Base-by-base conservation (phyloP, 2,888 invertebrate genomes). In the Stenoptilia bipunctidactyla region DNA sequence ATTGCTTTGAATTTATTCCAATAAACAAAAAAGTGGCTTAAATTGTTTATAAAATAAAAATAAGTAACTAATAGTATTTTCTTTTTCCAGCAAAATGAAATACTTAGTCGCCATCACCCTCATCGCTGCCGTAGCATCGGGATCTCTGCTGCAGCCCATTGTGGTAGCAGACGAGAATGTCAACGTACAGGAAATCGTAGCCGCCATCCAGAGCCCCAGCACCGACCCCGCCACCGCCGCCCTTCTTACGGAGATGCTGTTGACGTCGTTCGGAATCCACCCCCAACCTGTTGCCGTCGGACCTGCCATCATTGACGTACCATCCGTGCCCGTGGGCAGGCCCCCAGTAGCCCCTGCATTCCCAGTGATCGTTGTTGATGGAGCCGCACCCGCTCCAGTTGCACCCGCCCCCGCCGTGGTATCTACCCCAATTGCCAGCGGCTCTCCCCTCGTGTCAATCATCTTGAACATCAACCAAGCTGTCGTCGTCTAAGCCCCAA, bases 121-220 rank as follows among this genome's bases (percentile, higher is more conserved):
- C 34, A 53, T 71, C 55, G 71, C 56, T 49, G 54, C 66, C 48
- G 67, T 66, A 58, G 68, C 70, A 37, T 61, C 66, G 46, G 66
- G 65, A 45, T 53, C 53, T 37, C 36, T 46, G 40, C 5, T 56
- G 27, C 55, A 47, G 41, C 61, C 58, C 25, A 39, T 49, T 2
- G 38, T 37, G 30, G 40, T 52, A 39, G 37, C 38, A 35, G 42
- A 33, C 15, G 56, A 57, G 47, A 6, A 47, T 27, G 46, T 52
- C 12, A 53, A 61, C 52, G 36, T 68, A 45, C 48, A 58, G 46
- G 54, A 58, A 46, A 64, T 69, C 53, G 49, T 69, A 40, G 62
- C 55, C 38, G 67, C 70, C 49, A 70, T 70, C 62, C 46, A 64
- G 41, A 65, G 58, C 62, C 66, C 66, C 46, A 58, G 57, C 63